A percentile compares a stretch with the other conserved stretches of the same genome.
Evolutionary conservation across 1,140 invertebrate species (phyloP).

Genomic region (Calephelis nemesis): DNA sequence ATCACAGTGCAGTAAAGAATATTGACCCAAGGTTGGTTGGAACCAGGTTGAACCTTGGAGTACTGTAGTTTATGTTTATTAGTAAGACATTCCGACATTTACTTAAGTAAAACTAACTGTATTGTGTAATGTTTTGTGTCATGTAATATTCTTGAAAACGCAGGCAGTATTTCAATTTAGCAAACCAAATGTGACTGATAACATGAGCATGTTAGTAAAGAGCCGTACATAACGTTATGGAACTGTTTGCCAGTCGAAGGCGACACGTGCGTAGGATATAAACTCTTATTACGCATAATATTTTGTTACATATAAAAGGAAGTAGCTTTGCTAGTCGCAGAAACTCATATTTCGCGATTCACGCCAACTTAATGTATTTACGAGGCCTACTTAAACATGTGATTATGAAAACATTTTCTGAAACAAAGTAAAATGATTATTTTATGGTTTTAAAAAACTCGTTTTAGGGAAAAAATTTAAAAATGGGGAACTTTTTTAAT

Average conservation of each 20-base stretch:
- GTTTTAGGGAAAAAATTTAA: no score
- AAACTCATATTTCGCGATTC: conserved; percentile 29
- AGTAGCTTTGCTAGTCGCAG: conserved; percentile 32
- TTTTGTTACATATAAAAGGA: conserved; percentile 28
- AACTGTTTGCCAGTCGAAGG: conserved; percentile 21
- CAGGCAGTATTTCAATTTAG: not conserved
- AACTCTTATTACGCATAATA: conserved; percentile 32
- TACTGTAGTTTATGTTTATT: no score
- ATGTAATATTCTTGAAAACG: not conserved
- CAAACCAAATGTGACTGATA: conserved; percentile 1
- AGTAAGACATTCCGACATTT: no score
- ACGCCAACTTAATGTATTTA: not conserved
- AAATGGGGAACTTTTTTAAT: no score
- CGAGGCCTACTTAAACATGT: not conserved
- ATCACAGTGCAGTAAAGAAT: no score
- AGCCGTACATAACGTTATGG: not conserved
- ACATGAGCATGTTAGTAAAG: not conserved
- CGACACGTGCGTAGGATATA: conserved; percentile 28
- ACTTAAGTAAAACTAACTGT: no score
- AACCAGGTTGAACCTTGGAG: no score
- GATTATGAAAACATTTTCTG: not conserved
- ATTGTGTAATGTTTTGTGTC: not conserved
- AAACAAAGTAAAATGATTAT: not conserved
- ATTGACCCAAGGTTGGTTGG: no score
- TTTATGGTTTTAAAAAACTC: no score